These are phyloP conservation scores for Glyptemys insculpta DNA, from an alignment of 2,797 vertebrate genomes.

Conservation along the genomic window DNA sequence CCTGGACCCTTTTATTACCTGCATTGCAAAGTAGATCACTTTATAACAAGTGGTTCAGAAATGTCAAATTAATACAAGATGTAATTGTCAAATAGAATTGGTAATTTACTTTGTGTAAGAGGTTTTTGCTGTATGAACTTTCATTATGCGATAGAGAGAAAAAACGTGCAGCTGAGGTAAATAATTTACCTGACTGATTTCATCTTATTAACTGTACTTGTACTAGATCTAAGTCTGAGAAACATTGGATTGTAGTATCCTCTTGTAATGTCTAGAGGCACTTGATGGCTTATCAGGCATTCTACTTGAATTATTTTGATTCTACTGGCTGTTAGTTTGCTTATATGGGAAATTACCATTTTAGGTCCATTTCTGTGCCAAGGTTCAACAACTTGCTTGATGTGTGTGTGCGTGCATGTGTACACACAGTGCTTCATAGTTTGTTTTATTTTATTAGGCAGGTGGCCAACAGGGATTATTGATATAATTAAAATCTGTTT, in stretches of 20 bases:
- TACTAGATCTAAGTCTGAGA: conserved; percentile 3
- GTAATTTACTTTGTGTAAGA: neutral
- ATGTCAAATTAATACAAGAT: neutral
- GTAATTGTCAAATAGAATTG: neutral
- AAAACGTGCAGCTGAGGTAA: neutral
- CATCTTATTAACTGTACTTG: conserved; percentile 6
- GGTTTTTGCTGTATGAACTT: neutral
- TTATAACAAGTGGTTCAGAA: neutral
- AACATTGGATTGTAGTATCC: neutral
- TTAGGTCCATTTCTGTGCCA: neutral
- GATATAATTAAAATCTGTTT: neutral
- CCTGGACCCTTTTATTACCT: neutral
- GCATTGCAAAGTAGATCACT: neutral
- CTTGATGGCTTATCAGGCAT: neutral
- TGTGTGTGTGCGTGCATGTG: neutral
- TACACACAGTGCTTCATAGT: neutral
- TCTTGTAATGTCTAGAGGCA: neutral
- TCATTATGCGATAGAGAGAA: neutral
- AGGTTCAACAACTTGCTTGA: neutral
- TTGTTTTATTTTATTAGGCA: neutral
- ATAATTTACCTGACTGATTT: conserved; percentile 27
- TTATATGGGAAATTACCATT: conserved; percentile 8
- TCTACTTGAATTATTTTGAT: neutral
- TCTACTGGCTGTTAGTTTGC: neutral
- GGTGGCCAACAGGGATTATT: neutral